Conservation (phyloP, 1,140 invertebrate genomes). For the Mizuhopecten yessoensis region DNA sequence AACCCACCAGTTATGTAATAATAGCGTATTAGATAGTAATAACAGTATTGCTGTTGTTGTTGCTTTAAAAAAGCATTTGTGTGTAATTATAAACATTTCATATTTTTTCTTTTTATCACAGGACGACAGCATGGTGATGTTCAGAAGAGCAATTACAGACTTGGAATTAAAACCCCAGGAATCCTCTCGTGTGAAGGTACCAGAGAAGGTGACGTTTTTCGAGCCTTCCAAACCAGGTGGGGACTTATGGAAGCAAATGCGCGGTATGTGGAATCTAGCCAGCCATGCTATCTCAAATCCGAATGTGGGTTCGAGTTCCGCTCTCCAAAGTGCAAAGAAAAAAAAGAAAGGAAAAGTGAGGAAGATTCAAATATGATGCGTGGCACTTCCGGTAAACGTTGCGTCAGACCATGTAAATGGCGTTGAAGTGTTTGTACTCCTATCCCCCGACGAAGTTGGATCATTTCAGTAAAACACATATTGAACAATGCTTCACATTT, state of each 20-base stretch:
- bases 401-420: not conserved
- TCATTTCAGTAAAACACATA: not conserved
- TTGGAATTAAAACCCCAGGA: not conserved
- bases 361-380: not conserved
- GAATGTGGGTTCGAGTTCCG: not conserved
- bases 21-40: not conserved
- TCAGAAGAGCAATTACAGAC: not conserved
- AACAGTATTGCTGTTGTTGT: not conserved
- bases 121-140: conserved; percentile 31
- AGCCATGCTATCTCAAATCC: not conserved
- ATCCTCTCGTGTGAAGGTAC: not conserved
- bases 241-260: not conserved
- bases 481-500: not conserved
- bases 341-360: not conserved
- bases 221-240: not conserved
- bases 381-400: too few relatives aligned
- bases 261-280: not conserved
- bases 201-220: not conserved
- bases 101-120: not conserved
- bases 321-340: not conserved
- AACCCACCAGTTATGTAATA: not conserved
- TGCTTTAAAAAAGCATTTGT: not conserved
- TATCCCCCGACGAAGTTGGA: not conserved
- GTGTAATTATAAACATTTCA: too few relatives aligned
- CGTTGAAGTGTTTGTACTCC: not conserved